Percentiles rank a stretch among this genome's conserved stretches.
Conservation (phyloP, 64 coral and sea anemone species). For the Montipora capricornis region DNA sequence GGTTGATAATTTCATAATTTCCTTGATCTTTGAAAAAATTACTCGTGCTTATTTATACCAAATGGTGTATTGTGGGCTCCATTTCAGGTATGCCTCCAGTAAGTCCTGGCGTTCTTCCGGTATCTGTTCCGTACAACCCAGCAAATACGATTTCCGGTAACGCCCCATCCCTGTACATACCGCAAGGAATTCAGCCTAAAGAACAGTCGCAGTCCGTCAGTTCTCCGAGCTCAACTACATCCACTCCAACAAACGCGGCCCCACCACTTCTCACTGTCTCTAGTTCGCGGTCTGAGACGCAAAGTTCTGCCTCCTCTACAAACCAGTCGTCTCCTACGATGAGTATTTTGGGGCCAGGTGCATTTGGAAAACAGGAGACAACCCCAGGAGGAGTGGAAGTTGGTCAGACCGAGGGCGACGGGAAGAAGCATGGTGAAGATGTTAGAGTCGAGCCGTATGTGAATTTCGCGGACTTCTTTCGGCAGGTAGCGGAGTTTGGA, state of each 20-base stretch:
- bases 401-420: neutral
- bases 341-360: neutral
- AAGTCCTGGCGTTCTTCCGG: slow-evolving; percentile 85
- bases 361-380: neutral
- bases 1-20: too few relatives aligned
- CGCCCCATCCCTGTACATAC: slow-evolving; percentile 69
- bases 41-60: too few relatives aligned
- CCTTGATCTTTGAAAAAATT: too few relatives aligned
- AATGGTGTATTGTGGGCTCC: too few relatives aligned
- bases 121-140: slow-evolving; percentile 91
- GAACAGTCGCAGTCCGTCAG: slow-evolving; percentile 8
- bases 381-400: neutral
- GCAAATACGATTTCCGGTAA: slow-evolving; percentile 46
- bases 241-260: slow-evolving; percentile 82
- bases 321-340: slow-evolving; percentile 61
- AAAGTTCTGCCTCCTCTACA: slow-evolving; percentile 76
- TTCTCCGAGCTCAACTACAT: slow-evolving; percentile 76
- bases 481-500: slow-evolving; percentile 36
- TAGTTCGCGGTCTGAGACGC: slow-evolving; percentile 53
- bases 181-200: slow-evolving; percentile 11
- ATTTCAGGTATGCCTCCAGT: slow-evolving; percentile 69
- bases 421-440: neutral
- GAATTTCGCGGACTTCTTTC: slow-evolving; percentile 70
- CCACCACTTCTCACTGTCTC: slow-evolving; percentile 33
- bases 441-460: slow-evolving; percentile 79